These are phyloP conservation scores for Drosophila algonquin DNA, from an alignment of 2,888 invertebrate genomes.

Conservation along the genomic window DNA sequence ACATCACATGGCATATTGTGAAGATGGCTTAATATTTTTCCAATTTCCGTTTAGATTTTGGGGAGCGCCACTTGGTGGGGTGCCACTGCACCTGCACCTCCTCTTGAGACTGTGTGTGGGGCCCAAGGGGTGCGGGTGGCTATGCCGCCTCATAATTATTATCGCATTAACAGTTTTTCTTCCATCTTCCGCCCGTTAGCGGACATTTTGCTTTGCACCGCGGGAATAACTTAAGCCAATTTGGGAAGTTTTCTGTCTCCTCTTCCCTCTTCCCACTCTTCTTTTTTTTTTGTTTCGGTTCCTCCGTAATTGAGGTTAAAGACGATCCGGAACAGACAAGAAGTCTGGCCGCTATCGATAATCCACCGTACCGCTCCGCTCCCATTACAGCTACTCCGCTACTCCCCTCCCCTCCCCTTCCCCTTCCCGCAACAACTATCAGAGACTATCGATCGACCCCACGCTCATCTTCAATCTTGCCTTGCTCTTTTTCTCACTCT, in stretches of 20 bases:
- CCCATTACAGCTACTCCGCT: neutral
- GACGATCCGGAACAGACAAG: constrained; percentile 3
- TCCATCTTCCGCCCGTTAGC: constrained; percentile 16
- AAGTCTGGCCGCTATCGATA: constrained; percentile 23
- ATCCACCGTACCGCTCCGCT: constrained; percentile 15
- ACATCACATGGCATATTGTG: neutral
- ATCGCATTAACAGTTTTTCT: constrained; percentile 66
- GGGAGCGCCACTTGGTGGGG: neutral
- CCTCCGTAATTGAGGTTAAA: constrained; percentile 41
- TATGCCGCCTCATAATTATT: constrained; percentile 63
- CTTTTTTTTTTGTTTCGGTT: constrained; percentile 4
- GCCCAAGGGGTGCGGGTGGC: constrained; percentile 25
- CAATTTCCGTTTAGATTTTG: neutral
- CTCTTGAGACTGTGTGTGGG: too few relatives aligned
- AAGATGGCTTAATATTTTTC: neutral
- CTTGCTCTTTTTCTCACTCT: neutral
- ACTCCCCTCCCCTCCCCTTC: neutral
- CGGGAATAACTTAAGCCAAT: constrained; percentile 62
- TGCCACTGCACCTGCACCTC: too few relatives aligned
- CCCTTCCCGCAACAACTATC: neutral
- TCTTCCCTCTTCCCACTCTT: neutral
- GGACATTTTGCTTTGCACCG: constrained; percentile 23
- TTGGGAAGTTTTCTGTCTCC: constrained; percentile 39
- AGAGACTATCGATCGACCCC: neutral
- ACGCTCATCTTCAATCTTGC: constrained; percentile 5